Base-by-base conservation (phyloP, 1,140 invertebrate genomes). In the Dinothrombium tinctorium region DNA sequence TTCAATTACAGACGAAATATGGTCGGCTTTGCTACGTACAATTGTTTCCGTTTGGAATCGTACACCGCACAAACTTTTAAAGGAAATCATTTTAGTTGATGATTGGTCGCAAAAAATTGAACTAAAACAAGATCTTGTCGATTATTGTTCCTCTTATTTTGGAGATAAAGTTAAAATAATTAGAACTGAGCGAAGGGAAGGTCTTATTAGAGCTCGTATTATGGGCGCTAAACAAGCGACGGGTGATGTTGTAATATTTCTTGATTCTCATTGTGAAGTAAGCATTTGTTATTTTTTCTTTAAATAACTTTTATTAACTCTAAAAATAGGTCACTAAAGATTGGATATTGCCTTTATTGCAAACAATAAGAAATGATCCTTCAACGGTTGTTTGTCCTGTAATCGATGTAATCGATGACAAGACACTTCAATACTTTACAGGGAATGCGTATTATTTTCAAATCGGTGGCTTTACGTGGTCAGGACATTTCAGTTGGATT, bases 251-350 rank as follows among this genome's bases (percentile, higher is more conserved):
- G 59, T 94, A 14, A 66, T 89, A n/a, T 90, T 92, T 58, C 63
- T 90, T 26, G 87, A 94, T 61, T 81, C 84, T n/a, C 87, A 94
- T 58, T 90, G 84, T 62, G 86, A 94, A 67, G 71, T 36, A 20
- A 21, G 8, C 14, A 21, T 7, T 21, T 7, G 12, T 21, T 69
- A n/a, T 73, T 68, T 43, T 52, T 62, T 37, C 66, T 73, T 51
- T 87, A 80, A 81, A 67, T 41, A 43, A 32, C 29, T 33, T 24
- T 1, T 24, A 33, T n/a, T 37, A 17, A 25, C 12, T 32, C 19
- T 25, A 8, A 6, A 23, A 28, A 19, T 45, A 40, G 19, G 39
- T 45, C 17, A 53, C 52, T 22, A 32, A 33, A n/a, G 42, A 46
- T 20, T 54, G 72, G 73, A 63, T 87, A 41, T 74, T 89, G 55